Evolutionary conservation across 2,888 invertebrate genomes (phyloP).

Genomic region (Acronicta alni): DNA sequence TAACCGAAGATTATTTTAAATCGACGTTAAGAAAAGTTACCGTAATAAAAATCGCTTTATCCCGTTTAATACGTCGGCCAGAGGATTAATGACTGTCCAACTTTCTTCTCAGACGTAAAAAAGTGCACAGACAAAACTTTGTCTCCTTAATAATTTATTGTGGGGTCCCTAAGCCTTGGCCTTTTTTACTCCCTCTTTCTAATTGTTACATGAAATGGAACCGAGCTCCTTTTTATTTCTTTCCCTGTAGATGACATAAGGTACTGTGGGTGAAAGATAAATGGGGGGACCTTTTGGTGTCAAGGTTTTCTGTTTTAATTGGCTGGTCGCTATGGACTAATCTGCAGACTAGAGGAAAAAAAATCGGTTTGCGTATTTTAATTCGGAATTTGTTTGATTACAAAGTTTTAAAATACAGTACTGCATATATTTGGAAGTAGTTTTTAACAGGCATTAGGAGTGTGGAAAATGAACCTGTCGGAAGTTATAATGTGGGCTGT

Average conservation of each 20-base stretch:
- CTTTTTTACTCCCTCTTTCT: slow-evolving; percentile 69
- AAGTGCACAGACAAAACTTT: slow-evolving; percentile 68
- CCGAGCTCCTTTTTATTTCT: slow-evolving; percentile 64
- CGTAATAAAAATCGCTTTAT: slow-evolving; percentile 68
- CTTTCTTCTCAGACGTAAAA: slow-evolving; percentile 67
- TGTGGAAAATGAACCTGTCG: neutral
- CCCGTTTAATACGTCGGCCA: slow-evolving; percentile 67
- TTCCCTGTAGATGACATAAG: slow-evolving; percentile 69
- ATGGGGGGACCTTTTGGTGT: slow-evolving; percentile 56
- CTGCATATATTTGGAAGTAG: neutral
- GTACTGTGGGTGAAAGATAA: slow-evolving; percentile 60
- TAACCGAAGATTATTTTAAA: slow-evolving; percentile 68
- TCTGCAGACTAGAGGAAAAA: slow-evolving; percentile 19
- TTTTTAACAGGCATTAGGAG: slow-evolving; percentile 10
- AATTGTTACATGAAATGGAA: slow-evolving; percentile 75
- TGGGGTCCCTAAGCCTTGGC: slow-evolving; percentile 61
- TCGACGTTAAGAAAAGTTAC: slow-evolving; percentile 63
- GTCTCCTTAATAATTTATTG: slow-evolving; percentile 78
- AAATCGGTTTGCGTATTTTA: slow-evolving; percentile 6
- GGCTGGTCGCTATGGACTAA: slow-evolving; percentile 42
- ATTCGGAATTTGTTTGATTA: slow-evolving; percentile 10
- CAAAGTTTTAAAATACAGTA: slow-evolving; percentile 18
- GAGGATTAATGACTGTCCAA: slow-evolving; percentile 68
- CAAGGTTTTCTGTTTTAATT: slow-evolving; percentile 59
- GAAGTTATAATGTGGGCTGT: neutral